Conservation (phyloP, 2,113 vertebrate genomes). For the Sarotherodon lohbergeri region DNA sequence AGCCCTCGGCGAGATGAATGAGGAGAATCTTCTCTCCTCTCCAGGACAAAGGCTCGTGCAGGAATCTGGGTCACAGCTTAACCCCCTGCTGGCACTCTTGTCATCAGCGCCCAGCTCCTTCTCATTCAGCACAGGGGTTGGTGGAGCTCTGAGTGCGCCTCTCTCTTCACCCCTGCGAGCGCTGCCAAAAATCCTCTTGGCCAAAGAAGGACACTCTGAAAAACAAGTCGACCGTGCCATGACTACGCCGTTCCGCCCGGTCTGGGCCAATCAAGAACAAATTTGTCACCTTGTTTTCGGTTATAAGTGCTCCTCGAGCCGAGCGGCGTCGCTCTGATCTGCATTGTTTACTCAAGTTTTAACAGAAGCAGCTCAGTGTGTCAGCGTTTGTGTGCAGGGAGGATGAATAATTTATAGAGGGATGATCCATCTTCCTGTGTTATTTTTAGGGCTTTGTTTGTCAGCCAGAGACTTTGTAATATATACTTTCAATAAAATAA, state of each 20-base stretch:
- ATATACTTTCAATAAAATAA: not conserved
- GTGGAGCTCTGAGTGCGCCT: not conserved
- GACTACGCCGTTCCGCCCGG: not conserved
- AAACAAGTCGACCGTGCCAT: not conserved
- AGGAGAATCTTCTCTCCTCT: conserved; percentile 27
- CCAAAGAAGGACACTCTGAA: not conserved
- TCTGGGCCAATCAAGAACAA: conserved; percentile 20
- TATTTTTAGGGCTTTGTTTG: not conserved
- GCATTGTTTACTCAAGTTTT: not conserved
- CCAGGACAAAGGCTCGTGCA: conserved; percentile 37
- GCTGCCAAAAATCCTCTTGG: conserved; percentile 25
- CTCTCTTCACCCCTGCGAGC: not conserved
- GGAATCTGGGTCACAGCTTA: conserved; percentile 61
- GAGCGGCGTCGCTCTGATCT: not conserved
- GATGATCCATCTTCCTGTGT: not conserved
- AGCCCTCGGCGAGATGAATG: not conserved
- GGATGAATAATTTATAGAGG: not conserved
- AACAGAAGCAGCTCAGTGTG: not conserved
- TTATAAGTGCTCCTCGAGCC: not conserved
- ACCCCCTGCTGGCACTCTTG: conserved; percentile 34
- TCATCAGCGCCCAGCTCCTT: conserved; percentile 14
- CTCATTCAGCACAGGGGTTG: conserved; percentile 33
- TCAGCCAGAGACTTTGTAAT: not conserved
- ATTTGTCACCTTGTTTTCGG: conserved; percentile 8
- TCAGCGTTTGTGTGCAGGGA: not conserved